These are phyloP conservation scores for Chondrosia reniformis DNA, from an alignment of 37 sponge, comb jelly and placozoan genomes.

Conservation along the genomic window DNA sequence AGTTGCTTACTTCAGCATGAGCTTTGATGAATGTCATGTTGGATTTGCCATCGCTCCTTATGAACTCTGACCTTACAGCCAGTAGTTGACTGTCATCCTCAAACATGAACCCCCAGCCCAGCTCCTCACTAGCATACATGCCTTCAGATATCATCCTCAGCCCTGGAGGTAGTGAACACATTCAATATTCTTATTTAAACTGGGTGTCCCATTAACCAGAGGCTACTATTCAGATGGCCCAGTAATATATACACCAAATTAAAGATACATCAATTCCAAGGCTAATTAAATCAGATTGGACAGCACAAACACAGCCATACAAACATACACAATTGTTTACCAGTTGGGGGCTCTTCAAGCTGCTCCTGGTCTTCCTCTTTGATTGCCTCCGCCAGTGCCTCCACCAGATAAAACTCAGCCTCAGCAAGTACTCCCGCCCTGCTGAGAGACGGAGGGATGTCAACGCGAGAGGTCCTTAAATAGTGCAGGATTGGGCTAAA, in stretches of 20 bases:
- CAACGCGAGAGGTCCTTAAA: constrained; percentile 38
- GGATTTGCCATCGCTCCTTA: not conserved
- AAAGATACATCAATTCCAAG: too few relatives aligned
- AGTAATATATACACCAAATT: too few relatives aligned
- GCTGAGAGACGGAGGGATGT: constrained; percentile 22
- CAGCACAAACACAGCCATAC: too few relatives aligned
- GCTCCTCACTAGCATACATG: constrained; percentile 9
- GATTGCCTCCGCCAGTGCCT: constrained; percentile 30
- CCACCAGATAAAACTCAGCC: constrained; percentile 65
- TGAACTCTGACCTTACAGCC: constrained; percentile 15
- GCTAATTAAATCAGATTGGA: too few relatives aligned
- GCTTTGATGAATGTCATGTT: constrained; percentile 5
- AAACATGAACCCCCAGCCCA: constrained; percentile 25
- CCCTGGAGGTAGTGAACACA: not conserved
- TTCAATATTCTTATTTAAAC: too few relatives aligned
- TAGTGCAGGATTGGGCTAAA: constrained; percentile 61
- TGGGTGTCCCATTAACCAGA: too few relatives aligned
- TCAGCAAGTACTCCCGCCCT: constrained; percentile 34
- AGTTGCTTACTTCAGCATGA: constrained; percentile 25
- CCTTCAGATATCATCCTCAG: constrained; percentile 10
- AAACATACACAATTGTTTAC: too few relatives aligned
- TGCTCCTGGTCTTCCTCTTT: not conserved
- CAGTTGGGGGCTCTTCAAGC: too few relatives aligned
- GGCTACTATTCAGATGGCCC: too few relatives aligned
- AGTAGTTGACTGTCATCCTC: not conserved